Evolutionary conservation across 2,888 invertebrate genomes (phyloP), one percentile per base, ranked within the genome.

Genomic region (Acleris holmiana): DNA sequence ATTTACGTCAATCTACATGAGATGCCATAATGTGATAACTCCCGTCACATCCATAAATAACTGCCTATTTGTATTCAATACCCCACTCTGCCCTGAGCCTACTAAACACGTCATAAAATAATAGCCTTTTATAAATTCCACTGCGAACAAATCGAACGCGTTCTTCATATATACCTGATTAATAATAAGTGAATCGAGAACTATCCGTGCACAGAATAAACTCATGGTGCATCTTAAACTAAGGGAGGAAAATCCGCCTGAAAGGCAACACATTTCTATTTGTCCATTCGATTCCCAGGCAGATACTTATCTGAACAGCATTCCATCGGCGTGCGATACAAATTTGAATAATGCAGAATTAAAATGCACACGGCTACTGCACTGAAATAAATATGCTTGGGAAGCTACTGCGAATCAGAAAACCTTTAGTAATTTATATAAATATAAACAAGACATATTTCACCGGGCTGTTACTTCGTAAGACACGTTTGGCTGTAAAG

Each of bases 1-100:
- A 69, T 77, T 76, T 74, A 74, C 77, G 73, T 76, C 71, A 68
- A 71, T 72, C 70, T 63, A 67, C 75, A 75, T 76, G 75, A 74
- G 72, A 73, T 69, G 69, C 70, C 69, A 67, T 71, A 71, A 69
- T 67, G 62, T 71, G 75, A 72, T 76, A 75, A 76, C 75, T 74
- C 66, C 56, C 72, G 74, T 76, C 75, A 71, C 67, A 60, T 67
- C 67, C 69, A 71, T 72, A 75, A 73, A 77, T 75, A 77, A 69
- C 67, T 46, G 68, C 65, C 68, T 59, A 78, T 79, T 79, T 68
- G 71, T 76, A 78, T 79, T 77, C 80, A 50, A 44, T 55, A 57
- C 67, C 51, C 58, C 49, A 62, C 69, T 68, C 61, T 56, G 65
- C 59, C 53, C 65, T 65, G 55, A 46, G 65, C 29, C 55, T 59